A percentile compares a stretch with the other conserved stretches of the same genome.
Conservation (phyloP, 2,113 vertebrate species). For the Rafetus swinhoei region DNA sequence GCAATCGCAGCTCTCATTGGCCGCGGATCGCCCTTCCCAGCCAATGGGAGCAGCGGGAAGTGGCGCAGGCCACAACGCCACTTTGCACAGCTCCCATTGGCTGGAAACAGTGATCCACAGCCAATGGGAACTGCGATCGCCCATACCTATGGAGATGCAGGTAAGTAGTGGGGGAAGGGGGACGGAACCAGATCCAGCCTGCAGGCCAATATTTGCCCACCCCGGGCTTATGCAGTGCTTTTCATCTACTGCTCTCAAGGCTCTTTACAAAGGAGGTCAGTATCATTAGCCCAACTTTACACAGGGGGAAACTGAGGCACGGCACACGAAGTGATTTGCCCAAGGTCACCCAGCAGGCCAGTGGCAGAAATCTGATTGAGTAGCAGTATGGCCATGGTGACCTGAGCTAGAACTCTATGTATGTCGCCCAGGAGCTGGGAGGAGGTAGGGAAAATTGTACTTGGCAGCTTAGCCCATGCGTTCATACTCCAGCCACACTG, state of each 20-base stretch:
- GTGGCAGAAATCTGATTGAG: rapidly evolving
- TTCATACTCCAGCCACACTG: too few relatives aligned
- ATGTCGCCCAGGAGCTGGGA: not conserved
- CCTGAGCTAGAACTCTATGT: not conserved
- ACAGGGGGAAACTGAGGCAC: rapidly evolving
- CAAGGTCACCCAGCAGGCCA: not conserved
- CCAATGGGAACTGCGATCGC: too few relatives aligned
- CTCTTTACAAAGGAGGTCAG: rapidly evolving
- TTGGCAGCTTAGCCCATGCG: not conserved
- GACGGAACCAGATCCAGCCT: too few relatives aligned
- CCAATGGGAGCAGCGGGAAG: too few relatives aligned
- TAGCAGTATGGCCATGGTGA: not conserved
- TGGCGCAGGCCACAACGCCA: too few relatives aligned
- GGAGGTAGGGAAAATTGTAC: not conserved
- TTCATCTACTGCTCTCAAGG: not conserved
- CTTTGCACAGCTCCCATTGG: too few relatives aligned
- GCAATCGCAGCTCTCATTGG: too few relatives aligned
- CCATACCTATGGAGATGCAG: too few relatives aligned
- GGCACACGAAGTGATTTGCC: not conserved
- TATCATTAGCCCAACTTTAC: rapidly evolving
- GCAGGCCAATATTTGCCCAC: too few relatives aligned
- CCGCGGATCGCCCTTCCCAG: too few relatives aligned
- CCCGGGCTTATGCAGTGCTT: rapidly evolving
- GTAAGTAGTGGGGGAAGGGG: too few relatives aligned
- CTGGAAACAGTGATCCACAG: too few relatives aligned